A percentile compares a stretch with the other conserved stretches of the same genome.
Conservation (phyloP, 2,888 invertebrate species). For the Aphelenchoides bicaudatus region DNA sequence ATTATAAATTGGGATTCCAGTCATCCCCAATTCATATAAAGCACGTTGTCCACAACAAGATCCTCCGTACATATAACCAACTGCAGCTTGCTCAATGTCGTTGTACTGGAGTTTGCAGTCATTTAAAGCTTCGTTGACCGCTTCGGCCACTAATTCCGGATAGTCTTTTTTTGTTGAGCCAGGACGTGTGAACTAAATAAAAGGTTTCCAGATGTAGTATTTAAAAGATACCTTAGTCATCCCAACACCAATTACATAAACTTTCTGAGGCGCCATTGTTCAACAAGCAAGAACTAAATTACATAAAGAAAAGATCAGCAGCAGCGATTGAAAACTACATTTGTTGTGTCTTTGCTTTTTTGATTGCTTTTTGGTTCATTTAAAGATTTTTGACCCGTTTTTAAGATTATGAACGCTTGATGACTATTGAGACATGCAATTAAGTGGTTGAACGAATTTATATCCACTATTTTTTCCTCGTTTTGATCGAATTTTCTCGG, state of each 20-base stretch:
- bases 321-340: too few relatives aligned
- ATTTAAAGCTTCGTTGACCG: conserved; percentile 74
- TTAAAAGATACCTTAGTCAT: conserved; percentile 49
- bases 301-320: not conserved
- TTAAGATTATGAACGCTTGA: not conserved
- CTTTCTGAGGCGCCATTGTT: conserved; percentile 32
- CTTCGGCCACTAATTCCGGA: conserved; percentile 89
- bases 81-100: conserved; percentile 80
- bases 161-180: conserved; percentile 74
- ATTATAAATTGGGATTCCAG: conserved; percentile 12
- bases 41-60: conserved; percentile 81
- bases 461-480: too few relatives aligned
- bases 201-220: not conserved
- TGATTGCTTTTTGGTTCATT: too few relatives aligned
- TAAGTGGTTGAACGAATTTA: too few relatives aligned
- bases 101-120: conserved; percentile 51
- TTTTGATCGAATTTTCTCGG: too few relatives aligned
- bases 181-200: conserved; percentile 79
- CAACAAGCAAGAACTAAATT: not conserved
- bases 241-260: conserved; percentile 58
- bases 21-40: conserved; percentile 31
- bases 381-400: too few relatives aligned
- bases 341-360: too few relatives aligned
- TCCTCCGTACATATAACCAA: conserved; percentile 56
- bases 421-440: too few relatives aligned